Evolutionary conservation across 2,797 vertebrate genomes (phyloP), one percentile per base, ranked within the genome.

Genomic region (Anas bernieri): DNA sequence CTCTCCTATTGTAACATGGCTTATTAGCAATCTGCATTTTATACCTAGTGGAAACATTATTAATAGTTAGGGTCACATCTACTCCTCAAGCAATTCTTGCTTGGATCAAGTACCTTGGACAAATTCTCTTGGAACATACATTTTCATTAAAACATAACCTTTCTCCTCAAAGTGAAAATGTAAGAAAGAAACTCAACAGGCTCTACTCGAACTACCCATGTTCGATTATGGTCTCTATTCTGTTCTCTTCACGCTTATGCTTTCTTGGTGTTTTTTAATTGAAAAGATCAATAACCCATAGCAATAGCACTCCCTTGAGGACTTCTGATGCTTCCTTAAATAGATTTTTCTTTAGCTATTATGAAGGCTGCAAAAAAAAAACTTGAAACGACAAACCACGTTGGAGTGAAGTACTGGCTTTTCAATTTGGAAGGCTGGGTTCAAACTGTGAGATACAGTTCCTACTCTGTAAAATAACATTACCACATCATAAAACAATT

Each of bases 231-330:
- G n/a, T 45, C 52, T 76, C 46, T 5, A 3, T 35, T 70, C 63
- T 74, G 12, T 50, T 77, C 30, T 58, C 52, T 84, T 76, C 37
- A 62, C 4, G 37, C 50, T 80, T 91, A 46, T 12, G 74, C 21
- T 77, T 52, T 83, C 68, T 41, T 62, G 25, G 6, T 68, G 66
- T 54, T 86, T 95, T 91, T 82, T 86, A 90, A 91, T 43, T 90
- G 58, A 79, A 91, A 92, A 76, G 23, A 88, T 83, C 31, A 82
- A 86, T 61, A 94, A 79, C 25, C 31, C 48, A 37, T 5, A 35
- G 46, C 67, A 69, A 70, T 15, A 86, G 31, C 56, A 67, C 64
- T 88, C 48, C 70, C 63, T 59, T 22, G 48, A 73, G 46, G 56
- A 73, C 86, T 91, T 91, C 37, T 2, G 2, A 73, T 78, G 35